phyloP scores from a whole-genome alignment of 2,113 vertebrate genomes.

The Merops nubicus region DNA sequence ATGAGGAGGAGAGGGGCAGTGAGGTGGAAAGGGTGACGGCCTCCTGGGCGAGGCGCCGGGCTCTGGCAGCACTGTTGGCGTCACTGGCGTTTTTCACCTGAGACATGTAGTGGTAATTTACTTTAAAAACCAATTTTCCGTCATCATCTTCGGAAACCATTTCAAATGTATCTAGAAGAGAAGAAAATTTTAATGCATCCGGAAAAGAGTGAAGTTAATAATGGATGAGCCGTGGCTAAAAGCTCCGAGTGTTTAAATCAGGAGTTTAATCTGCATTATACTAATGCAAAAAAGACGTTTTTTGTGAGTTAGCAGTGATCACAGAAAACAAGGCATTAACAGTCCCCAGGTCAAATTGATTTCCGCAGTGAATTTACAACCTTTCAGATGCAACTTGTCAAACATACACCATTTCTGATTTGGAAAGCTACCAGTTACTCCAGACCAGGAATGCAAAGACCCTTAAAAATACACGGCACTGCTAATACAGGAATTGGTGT shows the following conservation, averaged over 20 bases:
- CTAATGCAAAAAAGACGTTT: accelerated
- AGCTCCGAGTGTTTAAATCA: background rate
- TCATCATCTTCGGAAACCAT: slow-evolving; percentile 99
- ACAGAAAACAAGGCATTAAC: background rate
- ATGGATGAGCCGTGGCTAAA: background rate
- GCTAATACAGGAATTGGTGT: background rate
- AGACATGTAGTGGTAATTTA: slow-evolving; percentile 99
- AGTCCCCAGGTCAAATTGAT: background rate
- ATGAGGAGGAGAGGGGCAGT: slow-evolving; percentile 93
- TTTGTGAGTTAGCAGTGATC: background rate
- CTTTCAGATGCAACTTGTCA: background rate
- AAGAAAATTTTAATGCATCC: background rate
- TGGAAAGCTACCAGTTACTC: background rate
- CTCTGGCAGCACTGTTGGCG: slow-evolving; percentile 93
- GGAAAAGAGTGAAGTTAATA: background rate
- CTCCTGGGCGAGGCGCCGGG: slow-evolving; percentile 95
- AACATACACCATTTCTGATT: background rate
- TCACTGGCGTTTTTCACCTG: slow-evolving; percentile 98
- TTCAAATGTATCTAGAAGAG: slow-evolving; percentile 91
- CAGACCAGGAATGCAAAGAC: background rate
- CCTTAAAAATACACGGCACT: background rate
- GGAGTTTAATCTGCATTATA: background rate
- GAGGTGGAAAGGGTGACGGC: slow-evolving; percentile 98
- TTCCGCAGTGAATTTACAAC: background rate
- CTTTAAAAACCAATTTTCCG: slow-evolving; percentile 95